These are phyloP conservation scores for Brachyrhaphis roseni DNA, from an alignment of 2,797 vertebrate genomes.

Conservation along the genomic window DNA sequence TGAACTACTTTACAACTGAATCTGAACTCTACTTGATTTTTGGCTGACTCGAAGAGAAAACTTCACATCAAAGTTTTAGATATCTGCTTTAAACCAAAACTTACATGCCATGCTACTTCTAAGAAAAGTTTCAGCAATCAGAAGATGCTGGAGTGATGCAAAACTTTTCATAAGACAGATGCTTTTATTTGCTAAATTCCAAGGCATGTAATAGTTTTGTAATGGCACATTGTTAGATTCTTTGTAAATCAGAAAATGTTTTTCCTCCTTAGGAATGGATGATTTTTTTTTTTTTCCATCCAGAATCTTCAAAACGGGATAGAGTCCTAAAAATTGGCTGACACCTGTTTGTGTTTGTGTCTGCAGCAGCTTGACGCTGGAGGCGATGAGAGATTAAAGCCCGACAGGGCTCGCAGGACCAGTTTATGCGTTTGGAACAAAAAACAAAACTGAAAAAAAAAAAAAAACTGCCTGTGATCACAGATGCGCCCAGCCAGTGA, in stretches of 20 bases:
- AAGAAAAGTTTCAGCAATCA: not conserved
- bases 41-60: slow-evolving; percentile 7
- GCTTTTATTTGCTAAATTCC: not conserved
- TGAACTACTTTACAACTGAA: slow-evolving; percentile 37
- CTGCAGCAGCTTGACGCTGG: slow-evolving; percentile 43
- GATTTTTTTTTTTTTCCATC: not conserved
- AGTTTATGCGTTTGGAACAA: slow-evolving; percentile 45
- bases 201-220: not conserved
- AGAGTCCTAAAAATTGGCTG: slow-evolving; percentile 12
- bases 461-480: slow-evolving; percentile 53
- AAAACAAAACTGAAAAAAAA: not conserved
- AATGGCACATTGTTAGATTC: not conserved
- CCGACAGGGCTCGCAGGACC: slow-evolving; percentile 38
- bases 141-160: not conserved
- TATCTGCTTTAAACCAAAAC: not conserved
- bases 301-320: slow-evolving; percentile 18
- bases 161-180: not conserved
- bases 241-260: not conserved
- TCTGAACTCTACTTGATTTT: slow-evolving; percentile 20
- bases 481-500: slow-evolving; percentile 57
- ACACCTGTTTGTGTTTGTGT: slow-evolving; percentile 52
- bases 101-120: not conserved
- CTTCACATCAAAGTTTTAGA: not conserved
- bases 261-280: not conserved
- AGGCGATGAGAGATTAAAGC: slow-evolving; percentile 66